phyloP scores from a whole-genome alignment of 2,888 invertebrate species.

The Uloborus plumipes region DNA sequence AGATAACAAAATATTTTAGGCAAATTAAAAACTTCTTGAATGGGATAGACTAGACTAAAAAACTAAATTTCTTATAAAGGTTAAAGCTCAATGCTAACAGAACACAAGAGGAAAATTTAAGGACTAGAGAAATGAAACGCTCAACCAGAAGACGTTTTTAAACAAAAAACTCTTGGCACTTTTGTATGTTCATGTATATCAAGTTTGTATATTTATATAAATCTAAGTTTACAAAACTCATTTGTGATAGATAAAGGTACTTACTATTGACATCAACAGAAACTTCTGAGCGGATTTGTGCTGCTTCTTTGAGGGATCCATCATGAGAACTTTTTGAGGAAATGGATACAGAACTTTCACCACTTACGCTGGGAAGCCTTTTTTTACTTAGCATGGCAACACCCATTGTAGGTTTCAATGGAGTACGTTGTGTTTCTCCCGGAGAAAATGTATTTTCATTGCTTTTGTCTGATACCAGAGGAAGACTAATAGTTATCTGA shows the following conservation, averaged over 20 bases:
- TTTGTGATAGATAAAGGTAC: not conserved
- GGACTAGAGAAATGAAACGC: not conserved
- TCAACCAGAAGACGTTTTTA: too few relatives aligned
- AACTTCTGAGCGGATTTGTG: conserved; percentile 27
- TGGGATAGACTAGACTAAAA: too few relatives aligned
- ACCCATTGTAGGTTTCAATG: conserved; percentile 70
- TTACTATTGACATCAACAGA: conserved; percentile 51
- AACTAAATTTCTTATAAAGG: too few relatives aligned
- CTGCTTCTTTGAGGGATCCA: conserved; percentile 34
- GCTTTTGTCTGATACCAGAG: conserved; percentile 53
- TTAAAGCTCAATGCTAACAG: not conserved
- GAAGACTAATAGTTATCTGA: conserved; percentile 62
- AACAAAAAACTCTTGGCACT: too few relatives aligned
- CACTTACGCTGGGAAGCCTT: conserved; percentile 66
- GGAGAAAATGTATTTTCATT: conserved; percentile 40
- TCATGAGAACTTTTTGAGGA: conserved; percentile 56
- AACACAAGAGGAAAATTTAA: not conserved
- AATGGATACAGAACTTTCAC: conserved; percentile 56
- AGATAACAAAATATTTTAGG: too few relatives aligned
- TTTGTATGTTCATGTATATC: not conserved
- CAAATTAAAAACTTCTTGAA: too few relatives aligned
- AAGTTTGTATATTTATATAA: not conserved
- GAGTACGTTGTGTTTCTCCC: conserved; percentile 59
- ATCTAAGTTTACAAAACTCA: not conserved
- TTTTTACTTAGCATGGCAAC: conserved; percentile 71